phyloP scores from a whole-genome alignment of 2,888 invertebrate genomes.

The Scrobipalpa costella region DNA sequence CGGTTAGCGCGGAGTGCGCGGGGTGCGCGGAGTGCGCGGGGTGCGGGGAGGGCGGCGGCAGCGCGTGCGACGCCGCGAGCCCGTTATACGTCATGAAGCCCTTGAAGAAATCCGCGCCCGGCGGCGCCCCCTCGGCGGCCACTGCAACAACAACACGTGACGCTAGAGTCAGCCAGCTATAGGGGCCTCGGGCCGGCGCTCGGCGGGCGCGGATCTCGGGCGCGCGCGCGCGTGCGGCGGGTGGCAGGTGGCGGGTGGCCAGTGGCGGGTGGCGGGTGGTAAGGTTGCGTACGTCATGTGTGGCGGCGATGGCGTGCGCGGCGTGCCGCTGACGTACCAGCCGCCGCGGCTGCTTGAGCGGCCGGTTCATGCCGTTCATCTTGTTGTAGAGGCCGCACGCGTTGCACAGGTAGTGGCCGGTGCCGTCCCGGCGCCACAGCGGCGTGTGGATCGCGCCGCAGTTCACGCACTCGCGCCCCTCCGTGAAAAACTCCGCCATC shows the following conservation, averaged over 20 bases:
- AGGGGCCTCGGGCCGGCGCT: conserved; percentile 34
- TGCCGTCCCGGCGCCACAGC: conserved; percentile 98
- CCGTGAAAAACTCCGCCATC: conserved; percentile 90
- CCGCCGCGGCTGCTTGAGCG: conserved; percentile 84
- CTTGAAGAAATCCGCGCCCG: conserved; percentile 94
- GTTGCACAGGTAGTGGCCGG: conserved; percentile 99
- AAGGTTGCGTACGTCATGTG: conserved; percentile 63
- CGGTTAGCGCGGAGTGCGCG: conserved; percentile 58
- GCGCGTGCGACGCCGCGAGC: conserved; percentile 64
- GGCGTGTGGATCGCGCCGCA: conserved; percentile 94
- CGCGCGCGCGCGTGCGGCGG: conserved; percentile 40
- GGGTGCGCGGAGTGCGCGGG: conserved; percentile 48
- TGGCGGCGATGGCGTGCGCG: conserved; percentile 64
- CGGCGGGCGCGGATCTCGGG: conserved; percentile 60
- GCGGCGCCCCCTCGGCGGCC: conserved; percentile 91
- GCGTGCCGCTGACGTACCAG: conserved; percentile 83
- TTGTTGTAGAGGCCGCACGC: conserved; percentile 97
- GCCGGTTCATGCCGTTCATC: conserved; percentile 88
- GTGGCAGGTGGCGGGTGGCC: conserved; percentile 44
- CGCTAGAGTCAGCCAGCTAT: conserved; percentile 41
- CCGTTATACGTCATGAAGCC: conserved; percentile 87
- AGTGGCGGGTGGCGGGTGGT: too few relatives aligned
- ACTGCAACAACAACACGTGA: conserved; percentile 83
- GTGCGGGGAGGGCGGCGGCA: conserved; percentile 42
- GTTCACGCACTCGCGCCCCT: conserved; percentile 95